phyloP scores from a whole-genome alignment of 2,113 vertebrate genomes.

The Xyliphius kryptos region DNA sequence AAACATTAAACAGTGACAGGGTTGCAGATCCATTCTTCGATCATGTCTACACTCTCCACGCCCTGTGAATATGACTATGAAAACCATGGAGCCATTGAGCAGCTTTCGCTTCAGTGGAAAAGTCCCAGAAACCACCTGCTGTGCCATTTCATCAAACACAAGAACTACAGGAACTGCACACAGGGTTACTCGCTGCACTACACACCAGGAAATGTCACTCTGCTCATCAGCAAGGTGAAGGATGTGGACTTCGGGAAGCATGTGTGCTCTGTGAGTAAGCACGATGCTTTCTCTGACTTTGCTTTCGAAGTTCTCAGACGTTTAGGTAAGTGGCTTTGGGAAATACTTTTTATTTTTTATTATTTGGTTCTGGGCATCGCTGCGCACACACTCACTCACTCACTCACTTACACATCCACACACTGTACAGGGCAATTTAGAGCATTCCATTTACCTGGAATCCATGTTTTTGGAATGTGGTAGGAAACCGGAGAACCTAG shows the following conservation, averaged over 20 bases:
- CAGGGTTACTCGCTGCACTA: conserved; percentile 55
- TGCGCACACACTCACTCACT: no score
- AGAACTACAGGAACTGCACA: conserved; percentile 60
- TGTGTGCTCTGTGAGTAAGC: conserved; percentile 63
- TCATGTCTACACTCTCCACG: conserved; percentile 33
- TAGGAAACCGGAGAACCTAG: no score
- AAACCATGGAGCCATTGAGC: conserved; percentile 34
- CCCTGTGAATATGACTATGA: conserved; percentile 58
- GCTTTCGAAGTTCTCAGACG: conserved; percentile 41
- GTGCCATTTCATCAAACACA: conserved; percentile 70
- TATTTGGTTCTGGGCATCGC: no score
- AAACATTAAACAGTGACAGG: conserved; percentile 39
- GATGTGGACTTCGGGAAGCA: conserved; percentile 54
- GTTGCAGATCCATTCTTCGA: conserved; percentile 41
- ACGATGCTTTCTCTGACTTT: conserved; percentile 57
- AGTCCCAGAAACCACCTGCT: conserved; percentile 54
- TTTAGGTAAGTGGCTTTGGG: no score
- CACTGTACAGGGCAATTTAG: no score
- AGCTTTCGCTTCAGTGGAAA: conserved; percentile 66
- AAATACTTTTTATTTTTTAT: no score
- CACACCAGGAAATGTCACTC: conserved; percentile 50
- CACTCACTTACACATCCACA: no score
- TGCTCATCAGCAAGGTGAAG: conserved; percentile 46
- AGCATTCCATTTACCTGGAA: no score
- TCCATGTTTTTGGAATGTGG: no score